These are phyloP conservation scores for Drosophila ananassae DNA, from an alignment of 1,140 invertebrate species.

Conservation along the genomic window DNA sequence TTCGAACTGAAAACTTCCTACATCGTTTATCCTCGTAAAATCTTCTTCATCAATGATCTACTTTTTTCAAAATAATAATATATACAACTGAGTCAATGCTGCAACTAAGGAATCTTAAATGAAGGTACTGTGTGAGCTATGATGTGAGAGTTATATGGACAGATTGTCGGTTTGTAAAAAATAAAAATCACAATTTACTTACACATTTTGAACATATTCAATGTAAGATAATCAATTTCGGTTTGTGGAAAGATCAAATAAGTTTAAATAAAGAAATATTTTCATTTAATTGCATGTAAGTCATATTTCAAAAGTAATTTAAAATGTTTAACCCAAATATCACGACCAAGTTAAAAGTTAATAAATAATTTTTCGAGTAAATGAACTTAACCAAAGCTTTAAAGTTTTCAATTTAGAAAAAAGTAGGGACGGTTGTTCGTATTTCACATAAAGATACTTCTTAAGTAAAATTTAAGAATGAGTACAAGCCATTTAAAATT, in stretches of 20 bases:
- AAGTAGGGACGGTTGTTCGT: no score
- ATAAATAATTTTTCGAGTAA: neutral
- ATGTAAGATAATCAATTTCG: conserved; percentile 67
- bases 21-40: neutral
- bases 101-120: neutral
- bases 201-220: conserved; percentile 67
- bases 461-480: no score
- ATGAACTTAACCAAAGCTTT: neutral
- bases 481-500: no score
- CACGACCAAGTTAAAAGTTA: neutral
- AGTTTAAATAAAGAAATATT: conserved; percentile 42
- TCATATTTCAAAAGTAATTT: neutral
- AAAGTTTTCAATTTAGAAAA: no score
- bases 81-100: neutral
- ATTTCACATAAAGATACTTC: no score
- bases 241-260: conserved; percentile 34
- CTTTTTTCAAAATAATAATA: neutral
- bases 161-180: conserved; percentile 26
- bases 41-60: neutral
- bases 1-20: neutral
- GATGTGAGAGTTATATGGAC: conserved; percentile 27
- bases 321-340: neutral
- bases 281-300: conserved; percentile 51
- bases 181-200: conserved; percentile 59
- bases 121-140: neutral